Conservation (phyloP, 2,113 vertebrate species). For the Egretta garzetta region DNA sequence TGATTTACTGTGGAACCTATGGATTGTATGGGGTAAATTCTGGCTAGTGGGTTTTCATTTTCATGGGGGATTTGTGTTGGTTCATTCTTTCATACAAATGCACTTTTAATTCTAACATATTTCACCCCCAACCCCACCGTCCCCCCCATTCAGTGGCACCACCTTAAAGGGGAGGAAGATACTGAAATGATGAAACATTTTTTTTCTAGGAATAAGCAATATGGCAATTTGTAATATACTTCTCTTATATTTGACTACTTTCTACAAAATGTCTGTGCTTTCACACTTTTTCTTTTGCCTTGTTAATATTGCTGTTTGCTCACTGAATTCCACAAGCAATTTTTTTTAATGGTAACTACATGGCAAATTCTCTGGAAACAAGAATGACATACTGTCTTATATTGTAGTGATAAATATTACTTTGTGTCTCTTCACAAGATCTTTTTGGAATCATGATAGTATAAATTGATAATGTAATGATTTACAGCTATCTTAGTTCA, state of each 20-base stretch:
- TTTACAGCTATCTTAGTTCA: neutral
- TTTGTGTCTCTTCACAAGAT: neutral
- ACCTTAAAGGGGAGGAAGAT: neutral
- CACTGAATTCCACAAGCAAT: neutral
- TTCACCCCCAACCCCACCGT: too few species aligned
- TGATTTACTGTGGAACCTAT: neutral
- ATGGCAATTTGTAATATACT: neutral
- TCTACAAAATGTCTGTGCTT: neutral
- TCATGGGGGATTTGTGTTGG: neutral
- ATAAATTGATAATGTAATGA: neutral
- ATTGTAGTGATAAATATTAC: neutral
- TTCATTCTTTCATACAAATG: neutral
- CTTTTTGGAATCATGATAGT: neutral
- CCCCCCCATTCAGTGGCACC: accelerated
- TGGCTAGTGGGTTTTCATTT: neutral
- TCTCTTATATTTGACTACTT: neutral
- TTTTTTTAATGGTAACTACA: neutral
- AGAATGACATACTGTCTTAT: neutral
- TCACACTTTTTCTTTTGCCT: neutral
- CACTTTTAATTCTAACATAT: neutral
- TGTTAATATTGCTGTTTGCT: neutral
- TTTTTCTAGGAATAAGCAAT: neutral
- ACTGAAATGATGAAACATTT: neutral
- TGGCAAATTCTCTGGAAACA: neutral
- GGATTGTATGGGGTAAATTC: neutral